Base-by-base conservation (phyloP, 2,888 invertebrate species). In the Liodrosophila aerea region DNA sequence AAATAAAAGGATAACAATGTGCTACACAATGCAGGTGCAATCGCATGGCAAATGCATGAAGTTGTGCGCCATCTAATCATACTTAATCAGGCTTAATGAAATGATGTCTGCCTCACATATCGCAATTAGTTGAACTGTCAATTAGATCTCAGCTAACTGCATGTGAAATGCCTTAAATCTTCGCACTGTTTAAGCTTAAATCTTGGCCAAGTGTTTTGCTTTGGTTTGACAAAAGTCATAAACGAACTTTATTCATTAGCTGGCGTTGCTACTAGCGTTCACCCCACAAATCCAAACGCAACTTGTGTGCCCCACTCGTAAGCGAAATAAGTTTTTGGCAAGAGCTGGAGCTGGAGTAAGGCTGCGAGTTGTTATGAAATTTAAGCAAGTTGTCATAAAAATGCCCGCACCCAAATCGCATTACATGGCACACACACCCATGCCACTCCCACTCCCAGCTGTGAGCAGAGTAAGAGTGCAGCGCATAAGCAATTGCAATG, bases 311-410 rank as follows among this genome's bases (percentile, higher is more conserved):
- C 53, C 47, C 3, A 22, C 5, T 22, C 22, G 22, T 5, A 22
- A 22, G 22, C 22, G 22, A 22, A 22, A 22, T 22, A 49, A 61
- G 30, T 30, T n/a, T n/a, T 30, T 30, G 7, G 9, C 9, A 7
- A 22, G 22, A 22, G 22, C 2, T 2, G 5, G 22, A 22, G 22
- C 2, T 2, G 5, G 22, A 22, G 22, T 4, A 5, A 22, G 22
- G 51, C 40, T 51, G 36, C 53, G 65, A 67, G 49, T 67, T 70
- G 73, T 66, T 83, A 70, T 73, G 80, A 68, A 76, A 78, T 85
- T 82, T 80, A 85, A 82, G 75, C 85, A 82, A 85, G 74, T 85
- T 85, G 84, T 82, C 81, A 82, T 83, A 82, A 82, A 80, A 82
- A 82, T 82, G 80, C 78, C 78, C 63, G 72, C 74, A 64, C 54